These are phyloP conservation scores for Proctacanthus coquilletti DNA, from an alignment of 1,140 invertebrate genomes.

Conservation along the genomic window DNA sequence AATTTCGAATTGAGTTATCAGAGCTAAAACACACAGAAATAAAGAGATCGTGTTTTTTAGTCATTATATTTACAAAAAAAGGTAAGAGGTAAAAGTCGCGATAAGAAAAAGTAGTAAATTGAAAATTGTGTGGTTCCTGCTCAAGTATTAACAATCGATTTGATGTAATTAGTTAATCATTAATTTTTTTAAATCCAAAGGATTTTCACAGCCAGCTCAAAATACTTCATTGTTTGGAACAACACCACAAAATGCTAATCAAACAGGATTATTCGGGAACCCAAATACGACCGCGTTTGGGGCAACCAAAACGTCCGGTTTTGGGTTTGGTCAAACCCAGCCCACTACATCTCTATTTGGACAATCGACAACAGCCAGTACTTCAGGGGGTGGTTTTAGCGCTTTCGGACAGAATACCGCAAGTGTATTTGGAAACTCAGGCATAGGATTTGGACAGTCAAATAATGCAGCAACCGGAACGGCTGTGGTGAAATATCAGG, in stretches of 20 bases:
- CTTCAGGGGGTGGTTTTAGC: conserved; percentile 29
- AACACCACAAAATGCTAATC: conserved; percentile 7
- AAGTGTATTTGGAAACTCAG: conserved; percentile 41
- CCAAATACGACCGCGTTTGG: conserved; percentile 40
- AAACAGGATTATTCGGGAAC: conserved; percentile 36
- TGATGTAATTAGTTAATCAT: too few species aligned
- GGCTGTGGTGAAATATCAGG: conserved; percentile 66
- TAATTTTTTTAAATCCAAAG: conserved; percentile 7
- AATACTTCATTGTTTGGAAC: conserved; percentile 9
- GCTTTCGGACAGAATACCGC: conserved; percentile 45
- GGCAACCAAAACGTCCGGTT: conserved; percentile 39
- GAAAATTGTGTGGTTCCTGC: too few species aligned
- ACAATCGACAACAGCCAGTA: conserved; percentile 30
- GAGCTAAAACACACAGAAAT: too few species aligned
- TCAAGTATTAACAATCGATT: too few species aligned
- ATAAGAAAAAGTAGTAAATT: not conserved
- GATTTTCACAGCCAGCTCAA: conserved; percentile 19
- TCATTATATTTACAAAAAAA: too few species aligned
- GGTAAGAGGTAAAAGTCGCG: too few species aligned
- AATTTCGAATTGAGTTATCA: too few species aligned
- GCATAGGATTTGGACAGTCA: conserved; percentile 23
- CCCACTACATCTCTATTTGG: conserved; percentile 38
- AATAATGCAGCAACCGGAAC: conserved; percentile 45
- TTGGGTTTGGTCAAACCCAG: conserved; percentile 35
- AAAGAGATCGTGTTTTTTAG: too few species aligned